Conservation (phyloP, 2,113 vertebrate genomes). For the Mormoops blainvillei region DNA sequence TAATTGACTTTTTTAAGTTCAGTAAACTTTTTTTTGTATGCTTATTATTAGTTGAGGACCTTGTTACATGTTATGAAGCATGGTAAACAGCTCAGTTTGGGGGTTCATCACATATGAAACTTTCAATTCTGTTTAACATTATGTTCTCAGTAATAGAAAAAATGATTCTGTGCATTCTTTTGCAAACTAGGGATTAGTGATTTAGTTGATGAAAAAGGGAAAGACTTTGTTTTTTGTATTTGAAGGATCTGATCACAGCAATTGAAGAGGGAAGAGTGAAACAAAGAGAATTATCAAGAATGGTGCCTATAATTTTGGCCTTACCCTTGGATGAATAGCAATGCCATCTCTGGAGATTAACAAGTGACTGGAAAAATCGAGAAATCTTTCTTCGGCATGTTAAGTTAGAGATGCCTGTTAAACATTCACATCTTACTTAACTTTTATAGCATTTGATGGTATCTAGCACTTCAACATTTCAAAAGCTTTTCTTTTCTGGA, state of each 20-base stretch:
- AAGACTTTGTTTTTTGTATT: not conserved
- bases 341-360: not conserved
- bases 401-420: not conserved
- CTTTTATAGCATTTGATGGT: not conserved
- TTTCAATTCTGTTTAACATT: conserved; percentile 12
- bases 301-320: not conserved
- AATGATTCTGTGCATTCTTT: not conserved
- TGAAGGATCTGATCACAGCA: not conserved
- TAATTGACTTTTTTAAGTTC: conserved; percentile 28
- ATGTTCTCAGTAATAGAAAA: not conserved
- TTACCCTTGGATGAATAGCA: not conserved
- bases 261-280: not conserved
- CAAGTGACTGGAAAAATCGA: not conserved
- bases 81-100: not conserved
- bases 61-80: not conserved
- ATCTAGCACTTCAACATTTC: not conserved
- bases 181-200: not conserved
- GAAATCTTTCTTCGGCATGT: not conserved
- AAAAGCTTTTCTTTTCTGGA: not conserved
- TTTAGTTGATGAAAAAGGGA: not conserved
- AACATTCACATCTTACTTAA: not conserved
- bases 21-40: not conserved
- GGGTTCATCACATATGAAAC: not conserved
- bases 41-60: not conserved
- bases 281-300: not conserved